phyloP scores from a whole-genome alignment of 2,888 invertebrate species.

The Ptilodon capucinus region DNA sequence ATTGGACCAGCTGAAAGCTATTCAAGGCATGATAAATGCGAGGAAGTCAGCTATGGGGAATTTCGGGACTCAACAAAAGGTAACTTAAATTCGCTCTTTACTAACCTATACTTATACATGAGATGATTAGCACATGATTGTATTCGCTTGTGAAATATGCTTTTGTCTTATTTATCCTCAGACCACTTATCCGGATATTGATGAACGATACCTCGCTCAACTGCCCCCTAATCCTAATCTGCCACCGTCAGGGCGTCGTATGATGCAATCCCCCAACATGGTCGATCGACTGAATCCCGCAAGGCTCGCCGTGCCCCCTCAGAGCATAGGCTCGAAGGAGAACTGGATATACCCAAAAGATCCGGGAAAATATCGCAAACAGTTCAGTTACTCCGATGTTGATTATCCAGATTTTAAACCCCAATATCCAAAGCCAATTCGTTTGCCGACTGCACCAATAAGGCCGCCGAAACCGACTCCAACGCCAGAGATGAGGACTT shows the following conservation, averaged over 20 bases:
- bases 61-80: slow-evolving; percentile 17
- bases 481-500: not conserved
- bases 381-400: not conserved
- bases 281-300: slow-evolving; percentile 12
- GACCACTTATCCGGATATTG: slow-evolving; percentile 5
- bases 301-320: slow-evolving; percentile 19
- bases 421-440: slow-evolving; percentile 23
- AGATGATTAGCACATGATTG: too few species aligned
- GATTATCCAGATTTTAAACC: slow-evolving; percentile 2
- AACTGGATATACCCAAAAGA: slow-evolving; percentile 19
- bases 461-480: slow-evolving; percentile 2
- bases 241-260: slow-evolving; percentile 20
- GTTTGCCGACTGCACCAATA: not conserved
- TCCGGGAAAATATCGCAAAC: not conserved
- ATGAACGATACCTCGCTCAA: slow-evolving; percentile 12
- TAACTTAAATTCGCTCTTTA: not conserved
- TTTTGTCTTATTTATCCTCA: not conserved
- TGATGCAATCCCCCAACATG: slow-evolving; percentile 9
- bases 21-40: slow-evolving; percentile 50
- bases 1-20: slow-evolving; percentile 53
- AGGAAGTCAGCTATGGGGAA: slow-evolving; percentile 35
- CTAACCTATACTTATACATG: too few species aligned
- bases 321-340: not conserved
- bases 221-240: not conserved
- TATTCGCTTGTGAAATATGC: too few species aligned